These are phyloP conservation scores for Cossypha dichroa DNA, from an alignment of 2,797 vertebrate species.

Conservation along the genomic window DNA sequence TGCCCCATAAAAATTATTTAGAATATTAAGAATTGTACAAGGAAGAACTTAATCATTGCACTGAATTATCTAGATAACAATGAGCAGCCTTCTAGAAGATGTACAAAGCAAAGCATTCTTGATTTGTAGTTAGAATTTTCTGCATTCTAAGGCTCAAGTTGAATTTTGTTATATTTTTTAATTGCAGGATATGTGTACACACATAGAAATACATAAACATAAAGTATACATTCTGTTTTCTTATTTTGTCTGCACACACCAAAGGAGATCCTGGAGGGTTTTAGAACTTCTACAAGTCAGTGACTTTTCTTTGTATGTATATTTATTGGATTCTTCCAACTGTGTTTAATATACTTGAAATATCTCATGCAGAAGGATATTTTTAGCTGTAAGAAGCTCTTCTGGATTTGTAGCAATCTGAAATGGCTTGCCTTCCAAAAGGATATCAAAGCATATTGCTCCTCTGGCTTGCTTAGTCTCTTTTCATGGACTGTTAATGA, in stretches of 20 bases:
- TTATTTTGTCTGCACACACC: background rate
- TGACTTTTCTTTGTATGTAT: background rate
- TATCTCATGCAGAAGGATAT: background rate
- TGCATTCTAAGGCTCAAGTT: background rate
- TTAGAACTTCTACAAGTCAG: background rate
- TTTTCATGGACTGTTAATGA: background rate
- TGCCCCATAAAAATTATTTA: background rate
- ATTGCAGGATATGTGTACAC: background rate
- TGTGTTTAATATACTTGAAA: background rate
- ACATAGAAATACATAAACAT: too few relatives aligned
- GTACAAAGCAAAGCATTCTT: background rate
- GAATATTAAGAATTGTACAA: background rate
- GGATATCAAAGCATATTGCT: background rate
- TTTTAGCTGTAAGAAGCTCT: background rate
- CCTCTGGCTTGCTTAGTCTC: background rate
- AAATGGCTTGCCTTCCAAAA: background rate
- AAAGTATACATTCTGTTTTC: background rate
- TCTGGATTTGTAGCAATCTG: background rate
- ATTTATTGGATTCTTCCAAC: background rate
- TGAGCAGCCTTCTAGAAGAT: background rate
- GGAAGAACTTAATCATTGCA: background rate
- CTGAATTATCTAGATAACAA: background rate
- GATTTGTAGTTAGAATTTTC: background rate
- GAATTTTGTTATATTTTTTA: accelerated
- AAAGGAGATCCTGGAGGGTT: background rate